Percentiles rank a stretch among this genome's conserved stretches.
Conservation (phyloP, 1,140 invertebrate species). For the Procambarus virginalis region DNA sequence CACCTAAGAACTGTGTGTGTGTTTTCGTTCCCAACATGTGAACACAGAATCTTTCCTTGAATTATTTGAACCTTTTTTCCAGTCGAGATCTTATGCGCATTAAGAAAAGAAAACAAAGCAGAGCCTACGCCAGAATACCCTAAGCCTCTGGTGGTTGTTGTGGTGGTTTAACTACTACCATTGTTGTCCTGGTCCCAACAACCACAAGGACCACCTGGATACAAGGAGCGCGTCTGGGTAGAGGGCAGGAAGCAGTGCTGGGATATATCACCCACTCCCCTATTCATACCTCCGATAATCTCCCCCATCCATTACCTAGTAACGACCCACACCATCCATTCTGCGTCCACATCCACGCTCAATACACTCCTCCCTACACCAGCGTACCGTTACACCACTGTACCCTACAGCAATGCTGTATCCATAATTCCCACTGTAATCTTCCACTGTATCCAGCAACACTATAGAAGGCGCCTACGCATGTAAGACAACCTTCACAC, state of each 20-base stretch:
- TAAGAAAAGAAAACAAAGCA: too few relatives aligned
- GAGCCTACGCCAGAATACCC: too few relatives aligned
- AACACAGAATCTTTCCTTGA: too few relatives aligned
- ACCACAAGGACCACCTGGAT: not conserved
- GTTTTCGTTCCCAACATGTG: too few relatives aligned
- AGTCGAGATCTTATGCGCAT: too few relatives aligned
- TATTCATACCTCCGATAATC: not conserved
- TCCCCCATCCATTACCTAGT: not conserved
- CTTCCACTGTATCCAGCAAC: too few relatives aligned
- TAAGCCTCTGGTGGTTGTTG: too few relatives aligned
- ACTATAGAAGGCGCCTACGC: too few relatives aligned
- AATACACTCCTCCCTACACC: not conserved
- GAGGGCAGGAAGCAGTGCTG: not conserved
- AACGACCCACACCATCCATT: not conserved
- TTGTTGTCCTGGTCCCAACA: not conserved
- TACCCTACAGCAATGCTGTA: not conserved
- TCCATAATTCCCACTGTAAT: too few relatives aligned
- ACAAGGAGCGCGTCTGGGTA: not conserved
- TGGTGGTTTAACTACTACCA: not conserved
- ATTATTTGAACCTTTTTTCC: too few relatives aligned
- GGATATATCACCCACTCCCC: not conserved
- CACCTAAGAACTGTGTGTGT: too few relatives aligned
- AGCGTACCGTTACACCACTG: not conserved
- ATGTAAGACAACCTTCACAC: too few relatives aligned
- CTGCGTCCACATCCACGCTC: not conserved